Evolutionary conservation across 2,113 vertebrate genomes (phyloP).

Genomic region (Polypterus senegalus): DNA sequence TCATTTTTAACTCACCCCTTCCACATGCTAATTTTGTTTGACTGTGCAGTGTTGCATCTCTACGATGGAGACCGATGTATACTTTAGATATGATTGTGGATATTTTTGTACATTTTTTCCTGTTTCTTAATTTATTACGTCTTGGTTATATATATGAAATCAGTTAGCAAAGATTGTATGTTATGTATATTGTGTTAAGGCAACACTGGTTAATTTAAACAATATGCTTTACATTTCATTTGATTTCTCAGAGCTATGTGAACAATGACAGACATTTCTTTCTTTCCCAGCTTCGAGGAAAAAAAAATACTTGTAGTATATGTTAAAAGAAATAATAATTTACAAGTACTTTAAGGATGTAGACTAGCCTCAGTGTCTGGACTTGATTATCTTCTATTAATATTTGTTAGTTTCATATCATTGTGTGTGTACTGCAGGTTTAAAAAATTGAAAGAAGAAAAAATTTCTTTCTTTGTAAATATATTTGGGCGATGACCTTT

Average conservation of each 20-base stretch:
- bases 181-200: conserved; percentile 64
- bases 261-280: conserved; percentile 52
- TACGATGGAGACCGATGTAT: conserved; percentile 53
- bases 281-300: conserved; percentile 48
- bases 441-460: conserved; percentile 11
- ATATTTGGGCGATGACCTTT: conserved; percentile 52
- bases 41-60: conserved; percentile 29
- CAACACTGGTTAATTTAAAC: conserved; percentile 52
- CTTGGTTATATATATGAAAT: conserved; percentile 71
- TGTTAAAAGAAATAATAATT: conserved; percentile 48
- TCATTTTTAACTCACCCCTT: conserved; percentile 29
- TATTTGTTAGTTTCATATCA: conserved; percentile 75
- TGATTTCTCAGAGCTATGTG: conserved; percentile 50
- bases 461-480: conserved; percentile 68
- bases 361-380: conserved; percentile 76
- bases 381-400: conserved; percentile 71
- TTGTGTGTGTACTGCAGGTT: conserved; percentile 61
- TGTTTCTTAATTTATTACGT: conserved; percentile 63
- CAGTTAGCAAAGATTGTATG: conserved; percentile 59
- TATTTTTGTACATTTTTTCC: conserved; percentile 82
- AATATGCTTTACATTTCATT: conserved; percentile 39
- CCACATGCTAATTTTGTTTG: conserved; percentile 36
- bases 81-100: conserved; percentile 62
- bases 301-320: conserved; percentile 41
- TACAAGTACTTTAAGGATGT: conserved; percentile 79